A percentile compares a stretch with the other conserved stretches of the same genome.
Evolutionary conservation across 1,140 invertebrate genomes (phyloP).

Genomic region (Cylas formicarius): DNA sequence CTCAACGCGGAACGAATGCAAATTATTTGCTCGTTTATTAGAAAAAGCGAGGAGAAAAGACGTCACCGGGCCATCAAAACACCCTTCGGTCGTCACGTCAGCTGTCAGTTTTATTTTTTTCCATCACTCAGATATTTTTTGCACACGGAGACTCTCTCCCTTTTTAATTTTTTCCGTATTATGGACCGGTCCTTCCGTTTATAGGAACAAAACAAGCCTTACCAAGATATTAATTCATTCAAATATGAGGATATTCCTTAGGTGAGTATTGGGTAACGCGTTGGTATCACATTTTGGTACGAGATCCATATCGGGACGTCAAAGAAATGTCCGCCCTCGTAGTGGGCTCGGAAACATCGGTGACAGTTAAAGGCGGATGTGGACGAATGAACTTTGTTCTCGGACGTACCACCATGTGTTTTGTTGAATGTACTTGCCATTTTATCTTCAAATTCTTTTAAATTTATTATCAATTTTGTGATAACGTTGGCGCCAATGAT

Average conservation of each 20-base stretch:
- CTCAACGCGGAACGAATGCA: conserved; percentile 9
- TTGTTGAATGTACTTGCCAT: too few relatives aligned
- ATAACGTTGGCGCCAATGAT: too few relatives aligned
- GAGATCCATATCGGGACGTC: conserved; percentile 7
- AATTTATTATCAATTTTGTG: too few relatives aligned
- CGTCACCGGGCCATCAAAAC: conserved; percentile 10
- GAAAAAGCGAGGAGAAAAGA: conserved; percentile 3
- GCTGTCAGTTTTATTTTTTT: conserved; percentile 11
- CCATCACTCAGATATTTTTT: conserved; percentile 5
- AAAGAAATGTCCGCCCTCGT: conserved; percentile 12
- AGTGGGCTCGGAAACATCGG: too few relatives aligned
- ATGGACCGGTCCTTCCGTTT: conserved; percentile 14
- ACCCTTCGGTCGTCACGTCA: conserved; percentile 7
- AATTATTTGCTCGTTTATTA: conserved; percentile 10
- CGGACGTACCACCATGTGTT: too few relatives aligned
- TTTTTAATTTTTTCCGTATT: conserved; percentile 13
- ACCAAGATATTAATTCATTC: conserved; percentile 5
- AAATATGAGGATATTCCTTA: background rate
- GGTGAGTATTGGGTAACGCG: background rate
- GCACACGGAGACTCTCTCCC: conserved; percentile 1
- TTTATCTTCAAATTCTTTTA: too few relatives aligned
- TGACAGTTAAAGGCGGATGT: too few relatives aligned
- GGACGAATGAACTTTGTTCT: too few relatives aligned
- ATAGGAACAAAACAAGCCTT: conserved; percentile 3
- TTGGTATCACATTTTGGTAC: conserved; percentile 1